A percentile compares a stretch with the other conserved stretches of the same genome.
These are phyloP conservation scores for Caloenas nicobarica DNA, from an alignment of 2,113 vertebrate species.

Conservation along the genomic window DNA sequence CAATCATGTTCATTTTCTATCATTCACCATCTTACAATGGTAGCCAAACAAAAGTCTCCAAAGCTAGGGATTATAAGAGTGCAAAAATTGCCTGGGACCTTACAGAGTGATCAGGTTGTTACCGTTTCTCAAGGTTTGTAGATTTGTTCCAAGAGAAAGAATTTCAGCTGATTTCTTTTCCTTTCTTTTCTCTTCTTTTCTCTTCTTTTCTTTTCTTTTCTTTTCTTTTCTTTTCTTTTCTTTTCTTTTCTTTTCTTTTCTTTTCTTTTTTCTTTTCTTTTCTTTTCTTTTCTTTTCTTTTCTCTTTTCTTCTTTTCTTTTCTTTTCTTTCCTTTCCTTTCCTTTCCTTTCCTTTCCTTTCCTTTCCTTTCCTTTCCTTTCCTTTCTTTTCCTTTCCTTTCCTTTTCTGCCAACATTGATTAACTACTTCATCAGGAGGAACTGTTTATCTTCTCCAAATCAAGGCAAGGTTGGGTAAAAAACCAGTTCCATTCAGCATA, in stretches of 20 bases:
- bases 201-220: too few relatives aligned
- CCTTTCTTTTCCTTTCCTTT: too few relatives aligned
- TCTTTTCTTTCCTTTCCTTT: too few relatives aligned
- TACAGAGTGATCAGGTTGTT: neutral
- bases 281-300: too few relatives aligned
- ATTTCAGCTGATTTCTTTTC: neutral
- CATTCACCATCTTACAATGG: neutral
- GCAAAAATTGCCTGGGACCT: neutral
- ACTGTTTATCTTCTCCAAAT: neutral
- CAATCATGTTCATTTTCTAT: neutral
- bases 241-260: too few relatives aligned
- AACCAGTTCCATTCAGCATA: neutral
- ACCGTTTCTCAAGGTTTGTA: neutral
- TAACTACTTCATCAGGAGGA: neutral
- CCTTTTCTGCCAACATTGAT: neutral
- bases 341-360: too few relatives aligned
- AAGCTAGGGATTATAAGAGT: constrained; percentile 6
- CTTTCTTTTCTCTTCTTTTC: too few relatives aligned
- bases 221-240: too few relatives aligned
- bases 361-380: too few relatives aligned
- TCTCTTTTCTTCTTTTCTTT: too few relatives aligned
- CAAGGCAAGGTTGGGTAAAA: neutral
- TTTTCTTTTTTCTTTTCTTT: too few relatives aligned
- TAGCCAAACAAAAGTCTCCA: neutral
- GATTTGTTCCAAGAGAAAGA: neutral